Evolutionary conservation across 2,797 vertebrate species (phyloP), one percentile per base, ranked within the genome.

Genomic region (Cossypha niveicapilla): DNA sequence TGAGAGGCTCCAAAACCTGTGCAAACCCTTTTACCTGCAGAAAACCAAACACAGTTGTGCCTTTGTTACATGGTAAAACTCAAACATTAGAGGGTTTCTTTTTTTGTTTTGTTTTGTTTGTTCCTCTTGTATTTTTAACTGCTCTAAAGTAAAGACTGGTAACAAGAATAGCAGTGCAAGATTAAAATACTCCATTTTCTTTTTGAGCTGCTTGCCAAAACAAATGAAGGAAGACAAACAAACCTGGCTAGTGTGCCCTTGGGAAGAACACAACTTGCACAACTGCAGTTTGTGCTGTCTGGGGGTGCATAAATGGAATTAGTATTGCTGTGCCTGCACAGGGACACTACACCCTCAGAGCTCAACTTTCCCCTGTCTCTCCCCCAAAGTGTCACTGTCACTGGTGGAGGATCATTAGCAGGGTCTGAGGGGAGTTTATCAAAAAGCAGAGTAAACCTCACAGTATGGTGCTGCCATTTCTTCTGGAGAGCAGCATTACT

Each of bases 211-310:
- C 45, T 77, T 93, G 89, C 84, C 86, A 91, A 90, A 92, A 85
- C 81, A 76, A 93, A 87, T 24, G n/a, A 50, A 86, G 41, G 61
- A 92, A 27, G 67, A 87, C 67, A 95, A 96, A 89, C 80, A 93
- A 95, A 87, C 34, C 51, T 35, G 30, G 71, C 45, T 39, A 22
- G 21, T 12, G 37, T 42, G 82, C 75, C 78, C 61, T 89, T 87
- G 87, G 53, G 65, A 79, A 76, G 48, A 85, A 63, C 23, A 73
- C 83, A 81, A 8, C 60, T 71, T 39, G 13, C 41, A 74, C 71
- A 63, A 66, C 35, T 87, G 18, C 21, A 70, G 18, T 56, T 51
- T 48, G 72, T 18, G 35, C 28, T 82, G 57, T 63, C 81, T 79
- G 84, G 28, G 18, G 53, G 53, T 58, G 47, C 60, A 45, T 13